Evolutionary conservation across 2,888 invertebrate species (phyloP), one percentile per base, ranked within the genome.

Genomic region (Melipona beecheii): DNA sequence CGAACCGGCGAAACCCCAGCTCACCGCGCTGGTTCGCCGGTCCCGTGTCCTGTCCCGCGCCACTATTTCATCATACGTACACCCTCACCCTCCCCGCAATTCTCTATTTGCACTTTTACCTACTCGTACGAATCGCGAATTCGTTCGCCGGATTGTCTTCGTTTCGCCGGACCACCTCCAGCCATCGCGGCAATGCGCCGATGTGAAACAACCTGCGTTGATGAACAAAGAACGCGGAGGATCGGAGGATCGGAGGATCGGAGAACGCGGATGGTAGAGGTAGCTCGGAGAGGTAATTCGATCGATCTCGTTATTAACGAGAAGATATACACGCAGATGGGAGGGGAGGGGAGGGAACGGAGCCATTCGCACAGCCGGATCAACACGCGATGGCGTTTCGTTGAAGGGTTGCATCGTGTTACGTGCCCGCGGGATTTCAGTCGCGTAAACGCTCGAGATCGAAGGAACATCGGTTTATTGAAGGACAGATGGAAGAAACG

Each of bases 391-490:
- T 43, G 52, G 50, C 21, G 19, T 68, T 15, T 17, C 50, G 43
- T 49, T 27, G 77, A 56, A 64, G 31, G 64, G 62, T 66, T 24
- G 81, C 60, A 69, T 66, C 81, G 69, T 24, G 49, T 52, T 66
- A 24, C 80, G 52, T 17, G 62, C 36, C 36, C 65, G 21, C 13
- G 78, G 54, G 58, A 71, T 66, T 58, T 76, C 65, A 43, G 56
- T 24, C 69, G 75, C 60, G 68, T 75, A 54, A 73, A 69, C 80
- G 81, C 17, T 66, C 24, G 77, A 68, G 71, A 78, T 81, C 85
- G 81, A 83, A 77, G 89, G 73, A 81, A 77, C 81, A 87, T 84
- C 88, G 78, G 70, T 49, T 78, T 78, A 3, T 86, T 89, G 89
- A 88, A 89, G 85, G 88, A 87, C 89, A 89, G 87, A 64, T 75